A percentile compares a stretch with the other conserved stretches of the same genome.
phyloP scores from a whole-genome alignment of 2,797 vertebrate species.

The Xenops minutus region DNA sequence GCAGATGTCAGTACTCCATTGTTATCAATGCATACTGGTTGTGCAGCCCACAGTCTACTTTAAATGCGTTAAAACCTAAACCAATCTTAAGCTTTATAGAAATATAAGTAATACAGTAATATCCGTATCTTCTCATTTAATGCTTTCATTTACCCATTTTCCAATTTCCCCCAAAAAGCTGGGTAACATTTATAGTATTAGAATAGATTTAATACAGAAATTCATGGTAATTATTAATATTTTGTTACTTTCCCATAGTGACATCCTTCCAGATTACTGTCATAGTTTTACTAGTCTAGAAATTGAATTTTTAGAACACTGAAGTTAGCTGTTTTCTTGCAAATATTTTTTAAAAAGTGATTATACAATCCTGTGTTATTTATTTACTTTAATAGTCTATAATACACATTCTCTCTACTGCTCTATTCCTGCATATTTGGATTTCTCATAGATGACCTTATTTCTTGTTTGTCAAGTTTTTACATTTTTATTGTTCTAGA shows the following conservation, averaged over 20 bases:
- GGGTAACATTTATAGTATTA: background rate
- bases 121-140: background rate
- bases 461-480: background rate
- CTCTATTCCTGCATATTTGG: background rate
- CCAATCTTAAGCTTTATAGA: background rate
- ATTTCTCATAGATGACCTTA: background rate
- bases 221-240: background rate
- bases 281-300: background rate
- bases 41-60: background rate
- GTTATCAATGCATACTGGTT: background rate
- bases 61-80: background rate
- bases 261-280: background rate
- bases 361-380: background rate
- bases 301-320: background rate
- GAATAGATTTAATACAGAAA: background rate
- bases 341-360: background rate
- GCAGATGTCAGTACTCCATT: background rate
- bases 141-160: background rate
- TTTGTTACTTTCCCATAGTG: background rate
- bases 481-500: background rate
- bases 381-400: background rate
- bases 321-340: background rate
- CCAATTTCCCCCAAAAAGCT: background rate
- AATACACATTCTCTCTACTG: background rate
- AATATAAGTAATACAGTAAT: background rate